phyloP scores from a whole-genome alignment of 1,140 invertebrate genomes.

The Popillia japonica region DNA sequence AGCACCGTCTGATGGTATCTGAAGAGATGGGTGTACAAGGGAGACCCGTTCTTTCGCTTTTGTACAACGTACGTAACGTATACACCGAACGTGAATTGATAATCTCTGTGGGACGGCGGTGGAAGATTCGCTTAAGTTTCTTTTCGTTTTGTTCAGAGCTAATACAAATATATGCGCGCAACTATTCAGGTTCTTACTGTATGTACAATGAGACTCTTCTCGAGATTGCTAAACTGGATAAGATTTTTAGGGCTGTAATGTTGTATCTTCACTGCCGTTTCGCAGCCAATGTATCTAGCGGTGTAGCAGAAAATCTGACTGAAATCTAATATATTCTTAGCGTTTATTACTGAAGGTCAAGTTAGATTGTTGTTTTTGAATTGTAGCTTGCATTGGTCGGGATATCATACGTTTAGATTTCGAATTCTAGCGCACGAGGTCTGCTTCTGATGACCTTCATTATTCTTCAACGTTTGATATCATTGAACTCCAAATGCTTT shows the following conservation, averaged over 20 bases:
- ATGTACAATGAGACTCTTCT: not conserved
- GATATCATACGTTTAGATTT: no score
- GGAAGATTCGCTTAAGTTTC: conserved; percentile 6
- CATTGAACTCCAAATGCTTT: no score
- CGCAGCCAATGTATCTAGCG: no score
- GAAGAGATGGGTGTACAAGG: not conserved
- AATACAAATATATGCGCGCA: not conserved
- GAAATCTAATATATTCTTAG: no score
- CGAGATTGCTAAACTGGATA: not conserved
- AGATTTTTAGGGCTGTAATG: not conserved
- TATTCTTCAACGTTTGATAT: no score
- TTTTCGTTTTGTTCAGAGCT: not conserved
- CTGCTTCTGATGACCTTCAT: no score
- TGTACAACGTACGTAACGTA: not conserved
- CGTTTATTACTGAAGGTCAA: no score
- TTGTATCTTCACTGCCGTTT: no score
- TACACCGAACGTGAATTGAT: conserved; percentile 26
- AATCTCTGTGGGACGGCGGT: not conserved
- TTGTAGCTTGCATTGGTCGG: no score
- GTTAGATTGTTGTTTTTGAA: no score
- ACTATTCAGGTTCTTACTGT: not conserved
- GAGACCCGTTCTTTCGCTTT: not conserved
- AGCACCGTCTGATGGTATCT: conserved; percentile 18
- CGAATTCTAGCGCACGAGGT: no score
- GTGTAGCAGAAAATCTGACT: no score